phyloP scores from a whole-genome alignment of 2,797 vertebrate genomes.

The Manis crassicaudata region DNA sequence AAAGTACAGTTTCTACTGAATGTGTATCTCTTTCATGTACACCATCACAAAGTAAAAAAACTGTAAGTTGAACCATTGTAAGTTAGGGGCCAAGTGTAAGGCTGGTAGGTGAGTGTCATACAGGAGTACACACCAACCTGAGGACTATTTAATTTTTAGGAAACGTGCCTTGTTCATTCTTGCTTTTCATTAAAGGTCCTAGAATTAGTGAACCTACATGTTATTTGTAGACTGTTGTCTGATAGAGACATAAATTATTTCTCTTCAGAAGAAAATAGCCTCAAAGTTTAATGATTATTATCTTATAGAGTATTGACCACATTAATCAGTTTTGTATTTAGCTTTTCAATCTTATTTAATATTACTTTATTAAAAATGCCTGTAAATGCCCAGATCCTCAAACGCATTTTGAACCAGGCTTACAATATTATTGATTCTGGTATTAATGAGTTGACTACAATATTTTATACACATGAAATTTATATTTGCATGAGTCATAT shows the following conservation, averaged over 20 bases:
- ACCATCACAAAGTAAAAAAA: too few species aligned
- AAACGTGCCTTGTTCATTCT: not conserved
- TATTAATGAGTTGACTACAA: not conserved
- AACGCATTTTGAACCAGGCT: not conserved
- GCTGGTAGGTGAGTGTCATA: not conserved
- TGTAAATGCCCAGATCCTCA: not conserved
- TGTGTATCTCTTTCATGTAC: too few species aligned
- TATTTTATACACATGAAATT: not conserved
- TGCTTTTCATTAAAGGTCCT: not conserved
- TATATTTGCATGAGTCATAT: not conserved
- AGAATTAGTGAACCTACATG: not conserved
- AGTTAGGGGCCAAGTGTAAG: too few species aligned
- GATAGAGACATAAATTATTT: not conserved
- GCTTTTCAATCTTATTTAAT: not conserved
- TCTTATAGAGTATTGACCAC: not conserved
- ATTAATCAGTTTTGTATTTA: not conserved
- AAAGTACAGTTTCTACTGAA: too few species aligned
- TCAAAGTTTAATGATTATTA: not conserved
- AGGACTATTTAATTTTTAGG: not conserved
- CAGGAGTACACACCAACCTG: fast-evolving
- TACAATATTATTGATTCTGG: not conserved
- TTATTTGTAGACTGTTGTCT: not conserved
- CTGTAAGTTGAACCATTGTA: too few species aligned
- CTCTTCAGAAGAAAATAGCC: not conserved
- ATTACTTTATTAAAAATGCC: not conserved